Conservation (phyloP, 1,140 invertebrate species). For the Tenebrio molitor region DNA sequence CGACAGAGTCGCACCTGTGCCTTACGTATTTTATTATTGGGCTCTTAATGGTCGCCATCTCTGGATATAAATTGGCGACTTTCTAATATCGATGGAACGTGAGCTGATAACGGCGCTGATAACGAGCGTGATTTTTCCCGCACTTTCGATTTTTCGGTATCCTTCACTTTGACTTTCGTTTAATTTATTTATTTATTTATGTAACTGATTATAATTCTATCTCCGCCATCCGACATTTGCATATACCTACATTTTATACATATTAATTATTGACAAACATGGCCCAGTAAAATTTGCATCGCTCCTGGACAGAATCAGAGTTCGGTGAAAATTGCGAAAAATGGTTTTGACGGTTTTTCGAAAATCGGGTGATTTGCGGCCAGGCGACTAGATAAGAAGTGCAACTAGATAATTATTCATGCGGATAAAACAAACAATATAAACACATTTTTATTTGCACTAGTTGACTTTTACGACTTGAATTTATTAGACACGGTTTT, state of each 20-base stretch:
- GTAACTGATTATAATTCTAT: constrained; percentile 30
- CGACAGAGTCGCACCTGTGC: constrained; percentile 43
- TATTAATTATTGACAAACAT: constrained; percentile 41
- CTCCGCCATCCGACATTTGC: constrained; percentile 12
- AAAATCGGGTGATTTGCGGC: too few relatives aligned
- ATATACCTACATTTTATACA: constrained; percentile 39
- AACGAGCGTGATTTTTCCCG: constrained; percentile 3
- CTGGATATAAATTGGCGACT: constrained; percentile 9
- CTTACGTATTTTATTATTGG: constrained; percentile 11
- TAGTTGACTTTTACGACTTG: too few relatives aligned
- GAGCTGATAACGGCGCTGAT: constrained; percentile 26
- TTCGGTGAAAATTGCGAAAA: too few relatives aligned
- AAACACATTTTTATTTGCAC: too few relatives aligned
- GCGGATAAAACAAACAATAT: too few relatives aligned
- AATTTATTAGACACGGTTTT: too few relatives aligned
- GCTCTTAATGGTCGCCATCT: neutral
- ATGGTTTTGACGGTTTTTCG: too few relatives aligned
- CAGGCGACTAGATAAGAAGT: too few relatives aligned
- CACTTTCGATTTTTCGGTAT: constrained; percentile 37
- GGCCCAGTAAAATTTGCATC: constrained; percentile 25
- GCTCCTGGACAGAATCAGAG: too few relatives aligned
- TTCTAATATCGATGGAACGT: constrained; percentile 31
- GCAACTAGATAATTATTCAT: too few relatives aligned
- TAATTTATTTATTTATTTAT: constrained; percentile 41
- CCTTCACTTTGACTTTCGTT: constrained; percentile 39